Evolutionary conservation across 2,113 vertebrate genomes (phyloP).

Genomic region (Puffinus mauretanicus): DNA sequence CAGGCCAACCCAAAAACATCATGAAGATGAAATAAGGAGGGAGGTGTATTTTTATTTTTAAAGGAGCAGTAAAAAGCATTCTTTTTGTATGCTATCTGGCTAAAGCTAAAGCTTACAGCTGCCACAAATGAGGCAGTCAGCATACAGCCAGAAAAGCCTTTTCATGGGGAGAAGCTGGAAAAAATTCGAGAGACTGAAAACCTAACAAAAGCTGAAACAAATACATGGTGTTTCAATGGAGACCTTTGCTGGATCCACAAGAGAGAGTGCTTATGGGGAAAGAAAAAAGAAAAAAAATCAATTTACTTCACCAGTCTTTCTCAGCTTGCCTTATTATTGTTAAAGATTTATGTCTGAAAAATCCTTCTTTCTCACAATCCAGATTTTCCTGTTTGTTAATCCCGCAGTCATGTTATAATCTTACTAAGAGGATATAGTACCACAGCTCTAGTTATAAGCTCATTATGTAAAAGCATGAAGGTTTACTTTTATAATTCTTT

Average conservation of each 20-base stretch:
- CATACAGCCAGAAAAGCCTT: neutral
- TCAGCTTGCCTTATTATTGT: constrained; percentile 7
- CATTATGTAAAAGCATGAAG: constrained; percentile 41
- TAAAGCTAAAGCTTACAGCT: neutral
- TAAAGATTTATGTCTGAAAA: constrained; percentile 29
- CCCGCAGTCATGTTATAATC: constrained; percentile 42
- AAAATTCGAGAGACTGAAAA: neutral
- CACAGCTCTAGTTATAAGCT: constrained; percentile 48
- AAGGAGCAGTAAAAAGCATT: neutral
- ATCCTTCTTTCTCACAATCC: constrained; percentile 9
- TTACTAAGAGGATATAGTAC: constrained; percentile 57
- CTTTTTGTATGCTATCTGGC: neutral
- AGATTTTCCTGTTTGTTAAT: constrained; percentile 33
- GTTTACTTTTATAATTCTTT: constrained; percentile 29
- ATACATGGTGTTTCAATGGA: neutral
- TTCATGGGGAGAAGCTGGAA: neutral
- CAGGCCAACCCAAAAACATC: neutral
- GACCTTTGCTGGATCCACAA: neutral
- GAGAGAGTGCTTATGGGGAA: neutral
- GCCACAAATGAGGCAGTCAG: neutral
- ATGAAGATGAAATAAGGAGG: neutral
- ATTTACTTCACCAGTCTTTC: constrained; percentile 5
- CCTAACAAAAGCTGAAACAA: constrained; percentile 16
- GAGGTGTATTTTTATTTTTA: neutral
- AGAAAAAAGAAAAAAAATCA: neutral